phyloP scores from a whole-genome alignment of 2,888 invertebrate genomes.

The Seira ritae region DNA sequence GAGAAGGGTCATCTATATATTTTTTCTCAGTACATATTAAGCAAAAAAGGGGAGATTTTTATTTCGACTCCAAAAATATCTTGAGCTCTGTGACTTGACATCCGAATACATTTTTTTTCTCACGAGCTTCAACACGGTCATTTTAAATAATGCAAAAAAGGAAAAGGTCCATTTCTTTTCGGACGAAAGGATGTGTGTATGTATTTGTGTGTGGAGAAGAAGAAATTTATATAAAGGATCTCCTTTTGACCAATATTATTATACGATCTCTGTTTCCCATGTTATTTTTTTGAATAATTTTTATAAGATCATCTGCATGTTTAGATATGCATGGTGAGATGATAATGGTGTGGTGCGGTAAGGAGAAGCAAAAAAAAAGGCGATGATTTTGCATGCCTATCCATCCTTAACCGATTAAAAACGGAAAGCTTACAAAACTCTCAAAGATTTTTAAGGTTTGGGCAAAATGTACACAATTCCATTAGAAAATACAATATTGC shows the following conservation, averaged over 20 bases:
- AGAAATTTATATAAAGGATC: neutral
- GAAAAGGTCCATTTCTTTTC: neutral
- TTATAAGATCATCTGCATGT: constrained; percentile 12
- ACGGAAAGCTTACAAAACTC: neutral
- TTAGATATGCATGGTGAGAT: neutral
- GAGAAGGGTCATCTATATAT: constrained; percentile 19
- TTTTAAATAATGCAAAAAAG: neutral
- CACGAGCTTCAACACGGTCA: constrained; percentile 4
- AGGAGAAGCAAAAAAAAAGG: neutral
- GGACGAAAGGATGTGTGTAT: neutral
- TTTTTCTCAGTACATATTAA: neutral
- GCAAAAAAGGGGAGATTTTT: neutral
- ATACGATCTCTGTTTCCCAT: neutral
- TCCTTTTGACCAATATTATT: constrained; percentile 1
- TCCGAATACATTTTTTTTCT: neutral
- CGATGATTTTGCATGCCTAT: constrained; percentile 10
- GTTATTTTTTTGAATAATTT: neutral
- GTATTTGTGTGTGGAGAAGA: too few species aligned
- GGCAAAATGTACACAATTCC: neutral
- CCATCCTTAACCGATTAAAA: constrained; percentile 10
- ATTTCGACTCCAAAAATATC: constrained; percentile 14
- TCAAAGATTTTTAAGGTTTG: neutral
- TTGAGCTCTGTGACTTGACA: constrained; percentile 1
- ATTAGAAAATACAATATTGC: neutral
- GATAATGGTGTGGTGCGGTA: too few species aligned